A percentile compares a stretch with the other conserved stretches of the same genome.
Conservation (phyloP, 2,888 invertebrate species). For the Buathra laborator region DNA sequence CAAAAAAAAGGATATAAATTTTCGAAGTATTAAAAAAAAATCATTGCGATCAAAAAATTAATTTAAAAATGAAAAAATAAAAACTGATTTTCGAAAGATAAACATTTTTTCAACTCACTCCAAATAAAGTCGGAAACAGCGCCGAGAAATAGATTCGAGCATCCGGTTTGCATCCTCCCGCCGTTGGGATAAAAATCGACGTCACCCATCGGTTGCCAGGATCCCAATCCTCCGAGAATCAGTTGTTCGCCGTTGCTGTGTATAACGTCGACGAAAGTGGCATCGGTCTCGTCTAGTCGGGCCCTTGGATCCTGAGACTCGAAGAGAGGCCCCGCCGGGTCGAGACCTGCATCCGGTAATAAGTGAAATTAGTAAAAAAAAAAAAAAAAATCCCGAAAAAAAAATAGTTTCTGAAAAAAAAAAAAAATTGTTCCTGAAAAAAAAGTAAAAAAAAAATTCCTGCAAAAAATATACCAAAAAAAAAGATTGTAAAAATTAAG, state of each 20-base stretch:
- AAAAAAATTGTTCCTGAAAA: too few species aligned
- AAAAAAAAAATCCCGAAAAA: background rate
- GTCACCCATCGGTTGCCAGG: slow-evolving; percentile 96
- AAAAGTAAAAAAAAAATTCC: too few species aligned
- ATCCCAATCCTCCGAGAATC: slow-evolving; percentile 95
- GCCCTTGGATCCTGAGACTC: slow-evolving; percentile 95
- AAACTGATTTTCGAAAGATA: background rate
- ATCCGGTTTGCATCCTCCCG: slow-evolving; percentile 96
- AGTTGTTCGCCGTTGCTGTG: slow-evolving; percentile 97
- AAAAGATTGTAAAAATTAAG: too few species aligned
- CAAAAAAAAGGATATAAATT: too few species aligned
- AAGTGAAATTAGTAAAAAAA: slow-evolving; percentile 62
- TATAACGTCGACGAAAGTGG: slow-evolving; percentile 96
- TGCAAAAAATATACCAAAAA: too few species aligned
- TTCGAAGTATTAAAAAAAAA: too few species aligned
- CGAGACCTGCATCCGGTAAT: slow-evolving; percentile 87
- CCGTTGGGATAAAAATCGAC: slow-evolving; percentile 97
- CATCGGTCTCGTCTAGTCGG: slow-evolving; percentile 93
- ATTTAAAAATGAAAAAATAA: background rate
- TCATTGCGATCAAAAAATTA: background rate
- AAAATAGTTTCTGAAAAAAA: too few species aligned
- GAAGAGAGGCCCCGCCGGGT: slow-evolving; percentile 96
- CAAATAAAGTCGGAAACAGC: slow-evolving; percentile 96
- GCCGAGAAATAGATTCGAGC: slow-evolving; percentile 96
- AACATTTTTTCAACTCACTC: slow-evolving; percentile 87